phyloP scores from a whole-genome alignment of 2,888 invertebrate genomes.

The Sphaeridia pumilis region DNA sequence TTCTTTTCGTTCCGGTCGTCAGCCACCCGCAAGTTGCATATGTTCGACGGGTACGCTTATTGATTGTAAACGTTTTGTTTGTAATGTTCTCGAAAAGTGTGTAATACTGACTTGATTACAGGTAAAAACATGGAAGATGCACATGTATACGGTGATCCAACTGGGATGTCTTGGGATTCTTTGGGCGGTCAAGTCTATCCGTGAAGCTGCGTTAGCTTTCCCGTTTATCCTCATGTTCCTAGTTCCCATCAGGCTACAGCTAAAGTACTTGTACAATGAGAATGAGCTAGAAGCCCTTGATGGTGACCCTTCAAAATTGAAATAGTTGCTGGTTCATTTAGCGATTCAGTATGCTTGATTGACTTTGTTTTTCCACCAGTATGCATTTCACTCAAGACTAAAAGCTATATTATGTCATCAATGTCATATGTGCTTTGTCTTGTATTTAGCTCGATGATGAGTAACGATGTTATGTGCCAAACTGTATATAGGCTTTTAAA shows the following conservation, averaged over 20 bases:
- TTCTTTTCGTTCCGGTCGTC: slow-evolving; percentile 89
- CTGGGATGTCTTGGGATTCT: slow-evolving; percentile 61
- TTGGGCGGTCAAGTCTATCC: slow-evolving; percentile 82
- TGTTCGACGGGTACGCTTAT: slow-evolving; percentile 69
- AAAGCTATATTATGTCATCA: too few species aligned
- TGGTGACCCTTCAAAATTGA: slow-evolving; percentile 30
- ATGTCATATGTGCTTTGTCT: too few species aligned
- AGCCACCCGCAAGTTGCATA: slow-evolving; percentile 85
- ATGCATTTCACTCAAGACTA: too few species aligned
- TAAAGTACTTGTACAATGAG: slow-evolving; percentile 63
- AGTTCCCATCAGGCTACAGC: slow-evolving; percentile 67
- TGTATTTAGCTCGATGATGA: too few species aligned
- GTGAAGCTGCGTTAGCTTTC: slow-evolving; percentile 70
- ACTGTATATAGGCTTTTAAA: too few species aligned
- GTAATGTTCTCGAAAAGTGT: too few species aligned
- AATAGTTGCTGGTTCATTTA: too few species aligned
- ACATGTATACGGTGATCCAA: slow-evolving; percentile 78
- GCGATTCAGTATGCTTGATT: too few species aligned
- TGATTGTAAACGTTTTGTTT: too few species aligned
- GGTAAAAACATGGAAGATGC: slow-evolving; percentile 85
- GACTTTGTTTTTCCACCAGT: too few species aligned
- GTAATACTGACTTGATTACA: too few species aligned
- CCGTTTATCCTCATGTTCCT: slow-evolving; percentile 88
- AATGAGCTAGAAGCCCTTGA: slow-evolving; percentile 74
- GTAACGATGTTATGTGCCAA: too few species aligned